Conservation (phyloP, 2,113 vertebrate species). For the Bubo blakistoni region DNA sequence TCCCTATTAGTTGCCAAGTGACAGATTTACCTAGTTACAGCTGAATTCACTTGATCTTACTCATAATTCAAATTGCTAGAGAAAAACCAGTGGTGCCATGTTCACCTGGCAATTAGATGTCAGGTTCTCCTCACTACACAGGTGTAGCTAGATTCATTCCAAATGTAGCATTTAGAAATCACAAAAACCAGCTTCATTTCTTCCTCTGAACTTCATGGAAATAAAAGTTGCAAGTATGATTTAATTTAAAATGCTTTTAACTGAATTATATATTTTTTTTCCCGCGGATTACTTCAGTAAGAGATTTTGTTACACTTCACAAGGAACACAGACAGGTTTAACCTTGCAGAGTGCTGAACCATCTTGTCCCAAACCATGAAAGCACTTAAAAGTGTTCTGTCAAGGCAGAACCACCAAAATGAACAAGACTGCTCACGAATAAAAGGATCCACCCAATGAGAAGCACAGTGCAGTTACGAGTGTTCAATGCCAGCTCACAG, state of each 20-base stretch:
- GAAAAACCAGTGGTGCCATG: background rate
- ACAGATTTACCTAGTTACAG: conserved; percentile 24
- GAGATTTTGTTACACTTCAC: background rate
- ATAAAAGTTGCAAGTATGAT: background rate
- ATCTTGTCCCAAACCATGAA: background rate
- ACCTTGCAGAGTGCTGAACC: background rate
- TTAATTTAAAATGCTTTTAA: background rate
- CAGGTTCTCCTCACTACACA: background rate
- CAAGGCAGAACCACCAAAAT: background rate
- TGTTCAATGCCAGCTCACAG: background rate
- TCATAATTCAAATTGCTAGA: background rate
- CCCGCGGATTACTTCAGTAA: background rate
- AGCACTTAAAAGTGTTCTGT: background rate
- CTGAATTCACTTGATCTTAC: background rate
- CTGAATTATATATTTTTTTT: background rate
- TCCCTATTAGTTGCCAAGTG: conserved; percentile 15
- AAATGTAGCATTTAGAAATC: background rate
- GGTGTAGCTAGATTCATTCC: background rate
- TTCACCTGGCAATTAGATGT: background rate
- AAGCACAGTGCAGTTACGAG: background rate
- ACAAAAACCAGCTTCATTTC: background rate
- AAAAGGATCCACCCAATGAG: rapidly evolving
- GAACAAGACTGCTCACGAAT: background rate
- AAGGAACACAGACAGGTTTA: background rate
- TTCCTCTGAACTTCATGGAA: background rate